Percentiles rank a stretch among this genome's conserved stretches.
phyloP scores from a whole-genome alignment of 2,888 invertebrate species.

The Brassicogethes aeneus region DNA sequence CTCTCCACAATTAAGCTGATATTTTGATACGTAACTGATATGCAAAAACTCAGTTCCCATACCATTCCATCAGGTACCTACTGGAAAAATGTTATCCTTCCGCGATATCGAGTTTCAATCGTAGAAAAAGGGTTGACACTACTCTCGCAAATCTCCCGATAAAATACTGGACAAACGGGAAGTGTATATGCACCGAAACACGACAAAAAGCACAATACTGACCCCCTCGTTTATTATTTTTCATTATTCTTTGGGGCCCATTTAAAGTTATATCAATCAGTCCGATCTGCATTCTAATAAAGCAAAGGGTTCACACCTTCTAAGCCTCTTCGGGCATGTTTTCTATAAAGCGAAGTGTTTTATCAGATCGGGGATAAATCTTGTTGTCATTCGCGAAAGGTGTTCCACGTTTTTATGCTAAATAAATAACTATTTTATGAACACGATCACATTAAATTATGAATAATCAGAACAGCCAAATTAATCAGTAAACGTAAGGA shows the following conservation, averaged over 20 bases:
- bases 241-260: background rate
- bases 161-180: slow-evolving; percentile 9
- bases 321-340: slow-evolving; percentile 8
- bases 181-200: background rate
- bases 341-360: slow-evolving; percentile 2
- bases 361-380: slow-evolving; percentile 16
- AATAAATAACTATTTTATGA: too few relatives aligned
- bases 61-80: background rate
- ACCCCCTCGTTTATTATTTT: background rate
- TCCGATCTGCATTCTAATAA: background rate
- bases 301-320: slow-evolving; percentile 23
- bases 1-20: slow-evolving; percentile 9
- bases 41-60: background rate
- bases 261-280: background rate
- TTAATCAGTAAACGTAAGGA: too few relatives aligned
- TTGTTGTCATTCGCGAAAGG: slow-evolving; percentile 7
- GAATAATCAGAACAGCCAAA: too few relatives aligned
- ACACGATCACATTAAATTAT: too few relatives aligned
- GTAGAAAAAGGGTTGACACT: background rate
- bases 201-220: background rate
- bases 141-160: too few relatives aligned
- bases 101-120: background rate
- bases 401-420: too few relatives aligned
- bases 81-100: background rate
- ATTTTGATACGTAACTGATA: slow-evolving; percentile 10